Evolutionary conservation across 2,113 vertebrate species (phyloP).

Genomic region (Rana temporaria): DNA sequence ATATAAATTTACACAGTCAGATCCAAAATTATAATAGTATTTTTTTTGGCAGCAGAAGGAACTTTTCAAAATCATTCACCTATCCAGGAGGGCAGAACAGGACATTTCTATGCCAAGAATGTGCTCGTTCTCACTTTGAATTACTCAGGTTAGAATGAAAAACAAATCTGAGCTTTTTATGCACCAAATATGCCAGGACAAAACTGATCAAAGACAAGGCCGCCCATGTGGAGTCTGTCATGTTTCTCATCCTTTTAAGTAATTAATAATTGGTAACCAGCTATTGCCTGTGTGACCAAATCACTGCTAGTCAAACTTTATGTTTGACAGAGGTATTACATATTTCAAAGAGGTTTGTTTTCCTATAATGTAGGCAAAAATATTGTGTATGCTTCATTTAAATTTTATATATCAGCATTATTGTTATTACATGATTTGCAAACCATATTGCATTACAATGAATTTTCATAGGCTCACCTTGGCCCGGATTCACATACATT

Average conservation of each 20-base stretch:
- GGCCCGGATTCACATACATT: too few species aligned
- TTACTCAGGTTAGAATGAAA: constrained; percentile 51
- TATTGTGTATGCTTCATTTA: not conserved
- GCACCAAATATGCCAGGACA: constrained; percentile 48
- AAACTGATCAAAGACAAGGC: constrained; percentile 43
- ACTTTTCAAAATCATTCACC: constrained; percentile 55
- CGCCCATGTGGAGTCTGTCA: constrained; percentile 39
- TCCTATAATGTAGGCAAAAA: not conserved
- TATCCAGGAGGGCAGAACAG: constrained; percentile 57
- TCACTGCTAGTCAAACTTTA: not conserved
- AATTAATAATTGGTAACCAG: constrained; percentile 22
- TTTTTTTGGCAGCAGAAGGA: constrained; percentile 40
- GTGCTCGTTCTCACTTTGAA: constrained; percentile 52
- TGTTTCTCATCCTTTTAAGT: constrained; percentile 17
- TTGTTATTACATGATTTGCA: not conserved
- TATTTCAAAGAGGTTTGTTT: not conserved
- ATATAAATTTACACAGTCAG: constrained; percentile 55
- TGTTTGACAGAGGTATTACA: not conserved
- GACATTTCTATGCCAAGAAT: constrained; percentile 49
- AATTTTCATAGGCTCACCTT: not conserved
- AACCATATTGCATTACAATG: not conserved
- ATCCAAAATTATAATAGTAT: constrained; percentile 56
- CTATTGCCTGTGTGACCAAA: constrained; percentile 12
- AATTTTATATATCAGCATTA: not conserved
- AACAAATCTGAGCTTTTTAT: constrained; percentile 54